phyloP scores from a whole-genome alignment of 64 coral and sea anemone species.

The Stylophora pistillata region DNA sequence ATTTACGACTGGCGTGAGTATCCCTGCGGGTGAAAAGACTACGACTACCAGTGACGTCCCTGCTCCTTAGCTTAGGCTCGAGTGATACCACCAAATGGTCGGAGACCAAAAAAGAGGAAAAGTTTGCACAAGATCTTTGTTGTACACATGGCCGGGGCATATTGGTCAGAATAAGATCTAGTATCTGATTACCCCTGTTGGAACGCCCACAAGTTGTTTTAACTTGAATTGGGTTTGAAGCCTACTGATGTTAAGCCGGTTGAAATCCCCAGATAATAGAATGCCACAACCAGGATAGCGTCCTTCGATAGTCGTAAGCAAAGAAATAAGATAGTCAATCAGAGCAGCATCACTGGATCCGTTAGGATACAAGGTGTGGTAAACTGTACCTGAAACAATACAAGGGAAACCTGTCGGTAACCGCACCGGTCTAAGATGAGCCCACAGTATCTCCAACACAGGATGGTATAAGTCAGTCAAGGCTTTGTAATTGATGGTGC shows the following conservation, averaged over 20 bases:
- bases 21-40: slow-evolving; percentile 1
- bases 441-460: too few relatives aligned
- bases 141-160: slow-evolving; percentile 52
- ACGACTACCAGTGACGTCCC: background rate
- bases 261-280: slow-evolving; percentile 52
- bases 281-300: too few relatives aligned
- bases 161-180: slow-evolving; percentile 53
- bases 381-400: too few relatives aligned
- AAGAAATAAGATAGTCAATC: too few relatives aligned
- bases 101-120: slow-evolving; percentile 47
- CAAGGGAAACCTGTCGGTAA: too few relatives aligned
- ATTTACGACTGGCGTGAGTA: background rate
- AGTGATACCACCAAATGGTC: slow-evolving; percentile 31
- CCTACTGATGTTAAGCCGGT: slow-evolving; percentile 41
- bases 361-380: too few relatives aligned
- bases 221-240: slow-evolving; percentile 62
- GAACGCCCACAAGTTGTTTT: slow-evolving; percentile 58
- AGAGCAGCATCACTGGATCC: too few relatives aligned
- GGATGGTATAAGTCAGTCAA: too few relatives aligned
- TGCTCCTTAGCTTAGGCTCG: background rate
- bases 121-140: slow-evolving; percentile 49
- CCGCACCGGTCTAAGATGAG: too few relatives aligned
- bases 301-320: too few relatives aligned
- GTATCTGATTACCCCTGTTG: slow-evolving; percentile 43
- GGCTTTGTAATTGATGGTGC: too few relatives aligned